phyloP scores from a whole-genome alignment of 2,797 vertebrate species.

The Spinibarbus caldwelli region DNA sequence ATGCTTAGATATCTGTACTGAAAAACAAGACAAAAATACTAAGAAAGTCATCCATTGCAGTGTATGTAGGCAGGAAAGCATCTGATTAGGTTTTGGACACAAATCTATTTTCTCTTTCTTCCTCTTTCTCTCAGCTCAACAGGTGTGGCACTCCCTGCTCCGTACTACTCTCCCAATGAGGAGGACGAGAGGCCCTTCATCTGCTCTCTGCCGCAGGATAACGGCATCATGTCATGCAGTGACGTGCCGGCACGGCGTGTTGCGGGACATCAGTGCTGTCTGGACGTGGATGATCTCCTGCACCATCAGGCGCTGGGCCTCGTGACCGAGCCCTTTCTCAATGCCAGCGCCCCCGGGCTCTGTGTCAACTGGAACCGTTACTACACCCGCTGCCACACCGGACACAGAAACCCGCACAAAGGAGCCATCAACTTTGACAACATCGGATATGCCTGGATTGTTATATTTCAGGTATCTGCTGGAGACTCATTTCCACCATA shows the following conservation, averaged over 20 bases:
- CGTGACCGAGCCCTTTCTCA: constrained; percentile 81
- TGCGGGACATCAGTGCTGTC: constrained; percentile 87
- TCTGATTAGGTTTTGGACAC: neutral
- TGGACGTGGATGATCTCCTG: constrained; percentile 89
- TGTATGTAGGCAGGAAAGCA: neutral
- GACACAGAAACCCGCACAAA: constrained; percentile 92
- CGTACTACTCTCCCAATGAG: constrained; percentile 92
- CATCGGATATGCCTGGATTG: constrained; percentile 97
- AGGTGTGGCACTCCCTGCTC: constrained; percentile 86
- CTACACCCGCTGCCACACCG: constrained; percentile 91
- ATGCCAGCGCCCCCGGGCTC: constrained; percentile 83
- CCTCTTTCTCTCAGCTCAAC: constrained; percentile 75
- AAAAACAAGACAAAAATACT: neutral
- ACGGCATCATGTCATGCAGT: constrained; percentile 94
- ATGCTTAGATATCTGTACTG: neutral
- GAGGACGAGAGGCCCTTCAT: constrained; percentile 97
- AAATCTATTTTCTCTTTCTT: neutral
- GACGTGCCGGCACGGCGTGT: constrained; percentile 91
- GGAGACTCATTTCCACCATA: neutral
- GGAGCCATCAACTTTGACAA: constrained; percentile 99
- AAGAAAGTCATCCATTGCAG: neutral
- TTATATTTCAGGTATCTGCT: constrained; percentile 91
- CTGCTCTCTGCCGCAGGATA: constrained; percentile 94
- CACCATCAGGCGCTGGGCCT: constrained; percentile 84
- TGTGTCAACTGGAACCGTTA: constrained; percentile 98